Evolutionary conservation across 2,797 vertebrate genomes (phyloP).

Genomic region (Adrianichthys oophorus): DNA sequence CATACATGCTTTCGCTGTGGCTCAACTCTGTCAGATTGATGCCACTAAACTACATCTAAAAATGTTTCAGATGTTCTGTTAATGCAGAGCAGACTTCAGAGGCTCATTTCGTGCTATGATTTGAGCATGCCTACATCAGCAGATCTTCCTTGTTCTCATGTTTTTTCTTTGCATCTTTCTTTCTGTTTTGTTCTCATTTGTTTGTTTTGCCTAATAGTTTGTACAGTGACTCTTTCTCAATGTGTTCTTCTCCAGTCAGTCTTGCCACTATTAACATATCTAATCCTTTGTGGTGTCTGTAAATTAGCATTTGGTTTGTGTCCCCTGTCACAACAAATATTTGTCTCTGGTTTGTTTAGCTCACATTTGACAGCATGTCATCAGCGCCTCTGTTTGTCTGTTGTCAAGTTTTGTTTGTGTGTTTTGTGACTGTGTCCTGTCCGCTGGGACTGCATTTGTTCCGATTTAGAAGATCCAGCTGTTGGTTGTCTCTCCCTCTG

Average conservation of each 20-base stretch:
- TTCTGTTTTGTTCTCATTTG: conserved; percentile 38
- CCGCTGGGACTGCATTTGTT: conserved; percentile 28
- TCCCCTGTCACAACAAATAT: conserved; percentile 65
- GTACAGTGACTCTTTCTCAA: conserved; percentile 9
- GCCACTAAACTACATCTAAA: conserved; percentile 13
- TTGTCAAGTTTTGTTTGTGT: conserved; percentile 23
- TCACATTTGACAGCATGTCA: conserved; percentile 62
- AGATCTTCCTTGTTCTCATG: background rate
- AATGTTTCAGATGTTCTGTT: conserved; percentile 22
- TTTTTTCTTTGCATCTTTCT: background rate
- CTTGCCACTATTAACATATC: conserved; percentile 43
- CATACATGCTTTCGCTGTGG: conserved; percentile 7
- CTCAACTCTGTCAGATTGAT: conserved; percentile 3
- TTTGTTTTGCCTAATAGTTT: conserved; percentile 38
- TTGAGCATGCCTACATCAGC: background rate
- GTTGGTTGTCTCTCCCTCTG: conserved; percentile 34
- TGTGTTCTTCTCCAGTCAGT: conserved; percentile 42
- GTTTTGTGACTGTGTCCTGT: conserved; percentile 22
- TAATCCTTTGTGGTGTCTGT: conserved; percentile 47
- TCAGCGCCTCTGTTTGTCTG: conserved; percentile 39
- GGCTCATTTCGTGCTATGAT: conserved; percentile 5
- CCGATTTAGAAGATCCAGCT: conserved; percentile 32
- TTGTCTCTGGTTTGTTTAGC: conserved; percentile 63
- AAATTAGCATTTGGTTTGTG: conserved; percentile 62
- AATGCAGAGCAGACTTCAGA: conserved; percentile 31